Evolutionary conservation across 1,140 invertebrate species (phyloP).

Genomic region (Lasioglossum baleicum): DNA sequence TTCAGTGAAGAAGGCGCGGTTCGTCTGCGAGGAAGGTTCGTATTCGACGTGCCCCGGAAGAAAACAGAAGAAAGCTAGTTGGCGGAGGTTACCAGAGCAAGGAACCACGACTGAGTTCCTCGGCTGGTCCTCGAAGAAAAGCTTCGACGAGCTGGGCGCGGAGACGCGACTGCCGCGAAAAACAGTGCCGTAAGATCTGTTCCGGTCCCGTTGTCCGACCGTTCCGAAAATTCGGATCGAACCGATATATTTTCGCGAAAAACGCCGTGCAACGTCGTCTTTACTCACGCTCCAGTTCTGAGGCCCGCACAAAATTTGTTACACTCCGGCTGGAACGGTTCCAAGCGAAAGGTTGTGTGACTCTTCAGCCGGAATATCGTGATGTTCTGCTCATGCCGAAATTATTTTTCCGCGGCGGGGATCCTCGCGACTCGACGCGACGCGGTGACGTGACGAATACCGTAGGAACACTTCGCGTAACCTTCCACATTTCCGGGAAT

Average conservation of each 20-base stretch:
- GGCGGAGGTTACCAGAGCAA: background rate
- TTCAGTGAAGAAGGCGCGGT: constrained; percentile 77
- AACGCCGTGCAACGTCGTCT: constrained; percentile 8
- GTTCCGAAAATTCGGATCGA: constrained; percentile 31
- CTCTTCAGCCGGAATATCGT: constrained; percentile 51
- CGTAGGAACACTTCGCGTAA: background rate
- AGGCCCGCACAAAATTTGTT: constrained; percentile 53
- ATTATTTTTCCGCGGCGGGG: constrained; percentile 50
- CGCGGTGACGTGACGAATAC: background rate
- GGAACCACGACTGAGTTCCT: constrained; percentile 10
- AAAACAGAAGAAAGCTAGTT: background rate
- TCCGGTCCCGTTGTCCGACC: constrained; percentile 3
- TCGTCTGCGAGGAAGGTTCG: constrained; percentile 73
- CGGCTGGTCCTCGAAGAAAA: background rate
- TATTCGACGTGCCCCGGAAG: constrained; percentile 24
- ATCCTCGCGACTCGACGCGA: constrained; percentile 4
- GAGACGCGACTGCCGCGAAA: background rate
- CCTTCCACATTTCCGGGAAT: no score
- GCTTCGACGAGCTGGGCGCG: constrained; percentile 34
- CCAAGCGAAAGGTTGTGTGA: constrained; percentile 54
- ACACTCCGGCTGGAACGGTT: constrained; percentile 47
- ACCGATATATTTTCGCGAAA: constrained; percentile 30
- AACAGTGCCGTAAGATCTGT: no score
- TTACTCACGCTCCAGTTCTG: constrained; percentile 54
- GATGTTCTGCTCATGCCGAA: constrained; percentile 46